phyloP scores from a whole-genome alignment of 2,113 vertebrate genomes.

The Pluvianellus socialis region DNA sequence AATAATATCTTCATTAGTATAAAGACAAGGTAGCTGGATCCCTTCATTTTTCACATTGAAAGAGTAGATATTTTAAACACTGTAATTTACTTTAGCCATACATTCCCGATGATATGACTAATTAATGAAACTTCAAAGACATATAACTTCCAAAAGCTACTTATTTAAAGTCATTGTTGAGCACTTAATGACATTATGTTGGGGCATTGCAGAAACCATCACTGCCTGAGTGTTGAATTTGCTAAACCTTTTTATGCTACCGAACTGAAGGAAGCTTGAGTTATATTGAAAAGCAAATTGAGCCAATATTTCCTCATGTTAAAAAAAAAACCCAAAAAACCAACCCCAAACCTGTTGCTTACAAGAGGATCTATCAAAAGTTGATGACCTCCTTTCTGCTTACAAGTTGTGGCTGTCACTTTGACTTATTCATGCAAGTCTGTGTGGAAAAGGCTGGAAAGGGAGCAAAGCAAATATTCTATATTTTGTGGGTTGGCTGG shows the following conservation, averaged over 20 bases:
- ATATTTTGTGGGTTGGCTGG: neutral
- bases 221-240: constrained; percentile 63
- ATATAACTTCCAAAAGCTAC: constrained; percentile 83
- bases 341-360: constrained; percentile 64
- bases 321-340: neutral
- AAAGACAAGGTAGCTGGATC: constrained; percentile 86
- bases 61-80: constrained; percentile 86
- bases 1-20: constrained; percentile 89
- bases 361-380: constrained; percentile 21
- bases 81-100: constrained; percentile 87
- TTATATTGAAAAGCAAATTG: constrained; percentile 58
- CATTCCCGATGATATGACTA: constrained; percentile 82
- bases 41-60: constrained; percentile 88
- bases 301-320: constrained; percentile 58
- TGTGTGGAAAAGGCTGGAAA: neutral
- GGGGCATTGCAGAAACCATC: constrained; percentile 68
- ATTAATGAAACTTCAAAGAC: constrained; percentile 86
- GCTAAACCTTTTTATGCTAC: constrained; percentile 68
- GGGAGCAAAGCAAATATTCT: neutral
- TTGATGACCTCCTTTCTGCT: constrained; percentile 9
- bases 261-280: constrained; percentile 46
- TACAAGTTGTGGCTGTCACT: neutral
- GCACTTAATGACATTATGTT: constrained; percentile 78
- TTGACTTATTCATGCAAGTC: neutral
- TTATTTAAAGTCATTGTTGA: constrained; percentile 82